Evolutionary conservation across 2,888 invertebrate genomes (phyloP), one percentile per base, ranked within the genome.

Genomic region (Phoenoteleia sp.): DNA sequence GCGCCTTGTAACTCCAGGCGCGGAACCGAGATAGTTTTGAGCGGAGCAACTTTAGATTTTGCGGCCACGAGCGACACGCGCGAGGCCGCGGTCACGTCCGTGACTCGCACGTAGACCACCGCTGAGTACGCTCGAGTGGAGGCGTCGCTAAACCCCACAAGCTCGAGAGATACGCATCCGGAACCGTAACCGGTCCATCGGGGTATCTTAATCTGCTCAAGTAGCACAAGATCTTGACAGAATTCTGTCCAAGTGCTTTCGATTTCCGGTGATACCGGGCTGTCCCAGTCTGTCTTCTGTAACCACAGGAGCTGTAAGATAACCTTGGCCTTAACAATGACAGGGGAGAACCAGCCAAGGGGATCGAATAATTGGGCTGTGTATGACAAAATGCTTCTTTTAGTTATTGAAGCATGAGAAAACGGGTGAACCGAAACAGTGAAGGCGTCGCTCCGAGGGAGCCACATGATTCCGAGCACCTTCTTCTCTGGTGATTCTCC

Each of bases 381-480:
- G n/a, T n/a, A n/a, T 0, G 84, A 76, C 7, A 84, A 15, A 9
- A 84, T 81, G 9, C 3, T 29, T 19, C 81, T 58, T 27, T 81
- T 76, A 3, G 84, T 71, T 0, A 64, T 3, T 3, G n/a, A 5
- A 1, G n/a, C 11, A 2, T 4, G 11, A 4, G 7, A 5, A 11
- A 11, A 9, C 7, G 5, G 2, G 5, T 11, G 2, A 9, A 33
- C 25, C 19, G n/a, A 25, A 19, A 27, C 47, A 15, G 15, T 7
- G 2, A 1, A 36, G 5, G n/a, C 62, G 13, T 52, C 23, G 27
- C 0, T n/a, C 3, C 3, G 19, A 72, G 9, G 52, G 13, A 3
- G 75, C 39, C 0, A 9, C 33, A 29, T 84, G 71, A 7, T 39
- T 36, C 9, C 13, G 7, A 19, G 71, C 23, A 23, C 71, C 52